Evolutionary conservation across 37 sponge, comb jelly and placozoan species (phyloP).

Genomic region (Beroe ovata): DNA sequence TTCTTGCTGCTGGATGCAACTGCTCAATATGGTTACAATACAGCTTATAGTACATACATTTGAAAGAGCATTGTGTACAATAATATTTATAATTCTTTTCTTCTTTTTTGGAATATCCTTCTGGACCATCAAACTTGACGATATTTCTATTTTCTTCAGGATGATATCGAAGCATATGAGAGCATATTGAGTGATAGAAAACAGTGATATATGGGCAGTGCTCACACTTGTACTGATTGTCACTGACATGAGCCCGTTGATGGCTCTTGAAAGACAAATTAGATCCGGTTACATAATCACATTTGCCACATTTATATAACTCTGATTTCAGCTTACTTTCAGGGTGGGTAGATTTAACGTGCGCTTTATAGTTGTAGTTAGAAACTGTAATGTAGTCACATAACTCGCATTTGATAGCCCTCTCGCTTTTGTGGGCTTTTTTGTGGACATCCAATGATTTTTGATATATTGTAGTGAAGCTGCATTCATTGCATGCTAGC

Average conservation of each 20-base stretch:
- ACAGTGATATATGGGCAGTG: constrained; percentile 30
- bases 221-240: constrained; percentile 19
- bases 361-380: neutral
- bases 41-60: constrained; percentile 34
- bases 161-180: constrained; percentile 8
- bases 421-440: neutral
- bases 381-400: constrained; percentile 42
- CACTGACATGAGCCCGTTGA: constrained; percentile 21
- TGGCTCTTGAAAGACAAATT: constrained; percentile 13
- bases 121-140: constrained; percentile 20
- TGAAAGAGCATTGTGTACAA: constrained; percentile 2
- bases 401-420: constrained; percentile 24
- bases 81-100: constrained; percentile 29
- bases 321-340: neutral
- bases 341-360: constrained; percentile 25
- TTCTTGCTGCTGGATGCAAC: neutral
- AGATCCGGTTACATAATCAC: neutral
- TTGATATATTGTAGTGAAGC: constrained; percentile 26
- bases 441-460: constrained; percentile 10
- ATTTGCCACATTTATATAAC: constrained; percentile 1
- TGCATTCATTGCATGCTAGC: constrained; percentile 1
- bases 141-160: neutral
- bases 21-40: constrained; percentile 18
- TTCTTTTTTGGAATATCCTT: constrained; percentile 40
- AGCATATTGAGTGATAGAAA: constrained; percentile 34